Conservation (phyloP, 2,113 vertebrate species). For the Pelvicachromis taeniatus region DNA sequence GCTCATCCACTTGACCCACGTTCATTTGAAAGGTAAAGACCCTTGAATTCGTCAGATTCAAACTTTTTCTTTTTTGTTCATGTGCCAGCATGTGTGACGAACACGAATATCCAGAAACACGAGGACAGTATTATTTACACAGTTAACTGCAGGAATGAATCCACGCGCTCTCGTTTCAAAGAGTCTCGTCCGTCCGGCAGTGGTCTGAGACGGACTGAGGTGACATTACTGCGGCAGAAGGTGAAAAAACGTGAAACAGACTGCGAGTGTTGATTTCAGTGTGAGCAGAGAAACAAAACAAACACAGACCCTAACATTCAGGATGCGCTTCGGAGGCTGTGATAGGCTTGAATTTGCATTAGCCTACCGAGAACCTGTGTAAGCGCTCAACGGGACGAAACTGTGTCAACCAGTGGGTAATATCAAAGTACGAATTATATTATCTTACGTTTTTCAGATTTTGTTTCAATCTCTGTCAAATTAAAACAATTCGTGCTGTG, state of each 20-base stretch:
- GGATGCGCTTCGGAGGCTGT: background rate
- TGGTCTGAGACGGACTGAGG: background rate
- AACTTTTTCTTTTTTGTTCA: background rate
- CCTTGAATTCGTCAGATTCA: background rate
- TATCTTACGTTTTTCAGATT: background rate
- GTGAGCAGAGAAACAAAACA: background rate
- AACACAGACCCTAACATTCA: background rate
- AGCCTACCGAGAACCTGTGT: background rate
- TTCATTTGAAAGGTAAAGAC: constrained; percentile 32
- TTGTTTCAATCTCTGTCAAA: background rate
- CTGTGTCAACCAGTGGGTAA: background rate
- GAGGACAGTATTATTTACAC: background rate
- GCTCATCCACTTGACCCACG: constrained; percentile 33
- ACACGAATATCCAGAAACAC: background rate
- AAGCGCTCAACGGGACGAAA: background rate
- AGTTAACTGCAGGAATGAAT: background rate
- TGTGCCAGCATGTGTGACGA: background rate
- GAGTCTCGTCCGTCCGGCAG: background rate
- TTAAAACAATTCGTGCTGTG: background rate
- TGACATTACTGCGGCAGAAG: background rate
- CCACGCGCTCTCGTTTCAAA: background rate
- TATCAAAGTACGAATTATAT: background rate
- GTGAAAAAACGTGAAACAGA: background rate
- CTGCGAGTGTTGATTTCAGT: background rate
- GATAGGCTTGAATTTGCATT: background rate